These are phyloP conservation scores for Agrotis puta DNA, from an alignment of 2,888 invertebrate genomes.

Conservation along the genomic window DNA sequence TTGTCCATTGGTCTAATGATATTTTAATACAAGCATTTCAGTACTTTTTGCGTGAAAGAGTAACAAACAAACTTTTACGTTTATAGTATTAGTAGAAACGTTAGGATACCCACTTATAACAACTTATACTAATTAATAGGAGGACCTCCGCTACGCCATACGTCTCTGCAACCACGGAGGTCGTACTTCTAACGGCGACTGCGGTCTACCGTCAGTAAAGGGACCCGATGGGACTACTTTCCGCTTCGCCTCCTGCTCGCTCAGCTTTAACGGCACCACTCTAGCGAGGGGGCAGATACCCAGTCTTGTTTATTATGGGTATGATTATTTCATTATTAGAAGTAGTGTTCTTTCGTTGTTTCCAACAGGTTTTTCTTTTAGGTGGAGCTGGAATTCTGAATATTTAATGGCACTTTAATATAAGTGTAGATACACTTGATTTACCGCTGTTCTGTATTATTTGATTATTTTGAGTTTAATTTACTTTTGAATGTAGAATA, in stretches of 20 bases:
- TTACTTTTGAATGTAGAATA: too few species aligned
- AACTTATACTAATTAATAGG: constrained; percentile 85
- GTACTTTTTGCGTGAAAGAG: too few species aligned
- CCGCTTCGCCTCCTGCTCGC: constrained; percentile 96
- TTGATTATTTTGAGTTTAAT: too few species aligned
- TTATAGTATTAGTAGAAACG: too few species aligned
- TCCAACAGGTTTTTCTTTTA: background rate
- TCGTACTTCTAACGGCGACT: constrained; percentile 98
- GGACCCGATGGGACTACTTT: constrained; percentile 98
- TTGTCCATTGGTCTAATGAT: background rate
- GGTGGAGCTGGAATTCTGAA: background rate
- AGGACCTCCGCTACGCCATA: constrained; percentile 97
- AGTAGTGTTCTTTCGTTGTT: background rate
- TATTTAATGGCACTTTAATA: too few species aligned
- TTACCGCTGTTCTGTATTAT: too few species aligned
- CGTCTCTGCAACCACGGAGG: constrained; percentile 97
- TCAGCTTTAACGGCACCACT: constrained; percentile 99
- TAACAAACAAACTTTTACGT: too few species aligned
- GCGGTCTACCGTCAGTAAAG: constrained; percentile 96
- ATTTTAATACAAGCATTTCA: background rate
- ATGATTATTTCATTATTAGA: constrained; percentile 32
- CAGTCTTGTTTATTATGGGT: constrained; percentile 97
- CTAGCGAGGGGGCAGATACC: constrained; percentile 98
- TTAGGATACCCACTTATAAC: background rate
- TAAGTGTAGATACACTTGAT: too few species aligned